phyloP scores from a whole-genome alignment of 2,888 invertebrate genomes.

The Cheilosia impressa region DNA sequence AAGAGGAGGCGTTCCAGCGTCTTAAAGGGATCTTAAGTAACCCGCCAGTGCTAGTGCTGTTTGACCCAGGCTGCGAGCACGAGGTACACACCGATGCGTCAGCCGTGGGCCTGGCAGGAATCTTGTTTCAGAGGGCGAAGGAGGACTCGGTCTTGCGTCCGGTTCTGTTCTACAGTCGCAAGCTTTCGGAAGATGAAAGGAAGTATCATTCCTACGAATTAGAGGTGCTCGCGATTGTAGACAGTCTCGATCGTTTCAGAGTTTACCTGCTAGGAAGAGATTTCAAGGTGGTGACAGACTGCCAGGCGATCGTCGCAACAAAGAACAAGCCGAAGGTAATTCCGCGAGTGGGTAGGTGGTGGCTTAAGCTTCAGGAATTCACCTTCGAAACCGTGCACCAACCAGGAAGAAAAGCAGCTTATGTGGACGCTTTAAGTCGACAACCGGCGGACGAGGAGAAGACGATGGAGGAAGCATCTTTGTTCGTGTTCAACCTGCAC shows the following conservation, averaged over 20 bases:
- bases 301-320: constrained; percentile 4
- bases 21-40: neutral
- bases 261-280: constrained; percentile 7
- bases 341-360: constrained; percentile 21
- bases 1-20: neutral
- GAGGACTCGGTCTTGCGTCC: neutral
- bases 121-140: constrained; percentile 12
- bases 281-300: constrained; percentile 7
- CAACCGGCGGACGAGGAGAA: constrained; percentile 10
- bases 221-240: constrained; percentile 22
- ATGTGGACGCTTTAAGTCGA: constrained; percentile 37
- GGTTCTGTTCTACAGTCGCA: constrained; percentile 8
- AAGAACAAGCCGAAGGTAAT: neutral
- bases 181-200: constrained; percentile 10
- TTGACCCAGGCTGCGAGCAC: neutral
- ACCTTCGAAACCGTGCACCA: constrained; percentile 32
- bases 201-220: constrained; percentile 37
- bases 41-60: neutral
- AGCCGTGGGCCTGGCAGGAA: constrained; percentile 12
- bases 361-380: constrained; percentile 35
- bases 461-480: constrained; percentile 20
- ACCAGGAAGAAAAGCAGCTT: constrained; percentile 11
- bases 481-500: constrained; percentile 6
- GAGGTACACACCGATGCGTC: constrained; percentile 23
- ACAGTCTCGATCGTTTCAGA: constrained; percentile 18